These are phyloP conservation scores for Cataglyphis rosenhaueri DNA, from an alignment of 2,888 invertebrate species.

Conservation along the genomic window DNA sequence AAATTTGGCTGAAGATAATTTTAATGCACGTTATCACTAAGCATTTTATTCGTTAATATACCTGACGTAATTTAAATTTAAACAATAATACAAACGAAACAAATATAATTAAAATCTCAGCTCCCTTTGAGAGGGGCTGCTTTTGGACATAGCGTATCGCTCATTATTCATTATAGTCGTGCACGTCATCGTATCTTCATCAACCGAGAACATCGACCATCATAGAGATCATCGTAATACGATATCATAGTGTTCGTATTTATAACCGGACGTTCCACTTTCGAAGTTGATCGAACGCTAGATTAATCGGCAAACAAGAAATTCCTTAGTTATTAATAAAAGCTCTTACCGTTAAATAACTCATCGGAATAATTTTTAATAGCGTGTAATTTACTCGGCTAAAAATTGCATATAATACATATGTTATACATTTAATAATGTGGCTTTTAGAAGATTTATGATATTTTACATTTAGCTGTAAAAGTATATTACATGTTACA, in stretches of 20 bases:
- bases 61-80: slow-evolving; percentile 34
- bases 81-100: slow-evolving; percentile 1
- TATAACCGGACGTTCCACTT: slow-evolving; percentile 61
- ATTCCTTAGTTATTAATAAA: neutral
- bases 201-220: slow-evolving; percentile 56
- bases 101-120: slow-evolving; percentile 22
- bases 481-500: neutral
- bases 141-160: slow-evolving; percentile 29
- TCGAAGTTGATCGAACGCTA: slow-evolving; percentile 55
- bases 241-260: slow-evolving; percentile 62
- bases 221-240: slow-evolving; percentile 53
- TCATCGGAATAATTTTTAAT: neutral
- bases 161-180: slow-evolving; percentile 56
- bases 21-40: neutral
- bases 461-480: neutral
- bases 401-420: neutral
- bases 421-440: neutral
- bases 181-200: slow-evolving; percentile 55
- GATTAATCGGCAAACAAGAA: slow-evolving; percentile 2
- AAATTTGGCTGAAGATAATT: slow-evolving; percentile 5
- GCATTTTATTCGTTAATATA: slow-evolving; percentile 18
- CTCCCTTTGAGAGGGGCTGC: slow-evolving; percentile 1
- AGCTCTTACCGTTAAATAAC: neutral
- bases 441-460: neutral
- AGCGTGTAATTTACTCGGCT: neutral